Conservation (phyloP, 2,797 vertebrate genomes). For the Pampus argenteus region DNA sequence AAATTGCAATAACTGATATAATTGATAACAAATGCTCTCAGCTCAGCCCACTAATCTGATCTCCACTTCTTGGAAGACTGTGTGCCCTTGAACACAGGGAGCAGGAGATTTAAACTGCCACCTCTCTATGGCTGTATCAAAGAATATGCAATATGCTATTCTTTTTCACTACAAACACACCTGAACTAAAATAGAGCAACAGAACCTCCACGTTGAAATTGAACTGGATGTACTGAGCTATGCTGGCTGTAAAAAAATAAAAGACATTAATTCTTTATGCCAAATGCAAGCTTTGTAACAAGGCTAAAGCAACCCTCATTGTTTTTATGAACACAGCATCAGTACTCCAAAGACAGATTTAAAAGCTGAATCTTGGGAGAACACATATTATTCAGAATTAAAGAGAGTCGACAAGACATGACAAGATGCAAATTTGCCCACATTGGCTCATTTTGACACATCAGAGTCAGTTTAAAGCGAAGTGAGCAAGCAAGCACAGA, state of each 20-base stretch:
- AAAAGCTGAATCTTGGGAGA: background rate
- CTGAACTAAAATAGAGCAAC: background rate
- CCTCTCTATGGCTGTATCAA: background rate
- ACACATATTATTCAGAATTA: background rate
- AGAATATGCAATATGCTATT: background rate
- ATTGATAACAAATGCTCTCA: conserved; percentile 35
- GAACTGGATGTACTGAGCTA: background rate
- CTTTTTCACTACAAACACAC: background rate
- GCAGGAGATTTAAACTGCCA: background rate
- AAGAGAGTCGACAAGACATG: background rate
- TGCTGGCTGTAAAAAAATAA: background rate
- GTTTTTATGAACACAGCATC: background rate
- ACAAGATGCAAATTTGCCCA: too few relatives aligned
- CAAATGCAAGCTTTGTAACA: background rate
- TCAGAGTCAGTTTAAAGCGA: too few relatives aligned
- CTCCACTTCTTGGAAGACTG: conserved; percentile 32
- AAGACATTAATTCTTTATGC: too few relatives aligned
- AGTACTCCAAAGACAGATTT: background rate
- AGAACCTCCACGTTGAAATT: too few relatives aligned
- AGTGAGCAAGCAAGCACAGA: too few relatives aligned
- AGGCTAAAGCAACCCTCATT: background rate
- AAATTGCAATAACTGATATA: conserved; percentile 37
- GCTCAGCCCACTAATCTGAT: conserved; percentile 32
- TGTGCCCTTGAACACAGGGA: conserved; percentile 21
- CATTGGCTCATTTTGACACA: too few relatives aligned